Conservation (phyloP, 1,140 invertebrate species). For the Orius laevigatus region DNA sequence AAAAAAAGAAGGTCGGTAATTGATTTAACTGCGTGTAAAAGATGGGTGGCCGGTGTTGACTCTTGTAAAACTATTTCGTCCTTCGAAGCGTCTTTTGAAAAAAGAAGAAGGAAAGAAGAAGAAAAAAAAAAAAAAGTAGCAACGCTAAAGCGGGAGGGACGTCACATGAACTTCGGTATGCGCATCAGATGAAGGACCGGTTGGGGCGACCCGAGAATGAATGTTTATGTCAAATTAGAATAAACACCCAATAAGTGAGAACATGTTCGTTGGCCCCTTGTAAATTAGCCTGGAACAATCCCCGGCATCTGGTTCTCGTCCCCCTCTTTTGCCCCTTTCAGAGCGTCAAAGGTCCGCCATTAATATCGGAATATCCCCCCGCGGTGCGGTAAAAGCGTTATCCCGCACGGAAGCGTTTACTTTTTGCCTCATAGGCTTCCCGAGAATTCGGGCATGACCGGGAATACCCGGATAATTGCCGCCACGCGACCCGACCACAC, state of each 20-base stretch:
- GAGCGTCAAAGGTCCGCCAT: constrained; percentile 3
- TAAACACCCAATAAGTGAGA: constrained; percentile 12
- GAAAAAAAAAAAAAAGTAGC: constrained; percentile 3
- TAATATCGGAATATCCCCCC: constrained; percentile 10
- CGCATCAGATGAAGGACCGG: constrained; percentile 6
- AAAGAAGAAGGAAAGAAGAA: not conserved
- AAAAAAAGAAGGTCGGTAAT: no score
- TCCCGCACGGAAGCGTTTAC: no score
- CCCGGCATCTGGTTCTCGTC: constrained; percentile 7
- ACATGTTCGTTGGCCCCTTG: constrained; percentile 6
- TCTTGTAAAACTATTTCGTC: not conserved
- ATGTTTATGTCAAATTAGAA: constrained; percentile 12
- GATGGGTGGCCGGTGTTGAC: not conserved
- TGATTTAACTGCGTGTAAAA: no score
- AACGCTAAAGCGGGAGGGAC: not conserved
- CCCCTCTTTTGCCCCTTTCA: not conserved
- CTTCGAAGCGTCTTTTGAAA: not conserved
- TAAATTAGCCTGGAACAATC: constrained; percentile 11
- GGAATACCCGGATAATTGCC: constrained; percentile 3
- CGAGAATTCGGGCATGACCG: constrained; percentile 6
- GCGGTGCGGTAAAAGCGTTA: not conserved
- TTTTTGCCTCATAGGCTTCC: constrained; percentile 1
- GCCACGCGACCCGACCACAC: constrained; percentile 2
- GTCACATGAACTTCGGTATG: constrained; percentile 7
- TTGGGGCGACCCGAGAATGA: constrained; percentile 3